Evolutionary conservation across 92 coral and sea anemone genomes (phyloP).

Genomic region (Epizoanthus stellaris): DNA sequence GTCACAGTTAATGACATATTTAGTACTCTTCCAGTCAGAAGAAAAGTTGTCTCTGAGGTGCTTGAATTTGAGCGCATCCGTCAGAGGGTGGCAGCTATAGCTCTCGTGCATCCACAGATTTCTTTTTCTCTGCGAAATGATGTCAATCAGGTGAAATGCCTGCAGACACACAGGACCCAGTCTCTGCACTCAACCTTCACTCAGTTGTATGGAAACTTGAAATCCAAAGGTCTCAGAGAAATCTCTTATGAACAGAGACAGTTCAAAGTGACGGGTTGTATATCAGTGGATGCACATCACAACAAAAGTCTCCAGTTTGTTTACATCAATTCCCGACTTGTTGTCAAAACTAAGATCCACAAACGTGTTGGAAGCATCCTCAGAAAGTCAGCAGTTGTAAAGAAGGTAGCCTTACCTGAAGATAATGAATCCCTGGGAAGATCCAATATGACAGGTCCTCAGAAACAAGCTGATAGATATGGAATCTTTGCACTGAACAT

Average conservation of each 20-base stretch:
- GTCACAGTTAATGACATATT: conserved; percentile 80
- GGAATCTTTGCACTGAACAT: conserved; percentile 84
- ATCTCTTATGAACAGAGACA: conserved; percentile 49
- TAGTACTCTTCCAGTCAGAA: conserved; percentile 86
- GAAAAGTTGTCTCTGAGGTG: conserved; percentile 75
- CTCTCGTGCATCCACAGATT: conserved; percentile 83
- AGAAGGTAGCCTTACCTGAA: conserved; percentile 12
- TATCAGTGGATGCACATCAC: conserved; percentile 75
- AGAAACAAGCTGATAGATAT: conserved; percentile 73
- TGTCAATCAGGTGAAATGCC: conserved; percentile 72
- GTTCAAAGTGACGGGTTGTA: conserved; percentile 73
- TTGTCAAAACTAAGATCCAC: conserved; percentile 90
- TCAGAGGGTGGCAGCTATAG: conserved; percentile 82
- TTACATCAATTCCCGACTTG: conserved; percentile 85
- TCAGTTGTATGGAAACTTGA: conserved; percentile 88
- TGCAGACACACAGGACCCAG: conserved; percentile 78
- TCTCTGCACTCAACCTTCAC: conserved; percentile 81
- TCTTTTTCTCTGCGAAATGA: conserved; percentile 82
- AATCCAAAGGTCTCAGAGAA: conserved; percentile 78
- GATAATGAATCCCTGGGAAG: conserved; percentile 1
- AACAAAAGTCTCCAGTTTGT: conserved; percentile 86
- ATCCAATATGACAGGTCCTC: conserved; percentile 44
- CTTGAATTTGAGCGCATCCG: conserved; percentile 88
- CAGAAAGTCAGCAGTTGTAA: conserved; percentile 63
- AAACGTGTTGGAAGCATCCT: conserved; percentile 76